These are phyloP conservation scores for Toxotes jaculatrix DNA, from an alignment of 2,113 vertebrate species.

Conservation along the genomic window DNA sequence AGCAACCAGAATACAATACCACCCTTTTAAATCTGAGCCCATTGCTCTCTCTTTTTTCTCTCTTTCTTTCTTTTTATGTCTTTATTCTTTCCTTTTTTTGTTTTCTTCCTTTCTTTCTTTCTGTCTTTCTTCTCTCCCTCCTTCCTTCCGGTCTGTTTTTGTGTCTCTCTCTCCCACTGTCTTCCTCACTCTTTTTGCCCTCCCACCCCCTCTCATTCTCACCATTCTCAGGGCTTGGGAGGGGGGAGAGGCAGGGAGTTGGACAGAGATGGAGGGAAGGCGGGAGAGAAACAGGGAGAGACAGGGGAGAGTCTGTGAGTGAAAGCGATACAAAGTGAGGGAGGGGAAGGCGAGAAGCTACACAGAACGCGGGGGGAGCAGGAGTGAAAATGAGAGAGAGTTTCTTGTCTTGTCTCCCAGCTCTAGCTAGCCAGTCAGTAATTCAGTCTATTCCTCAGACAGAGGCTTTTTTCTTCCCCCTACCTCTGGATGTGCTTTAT, in stretches of 20 bases:
- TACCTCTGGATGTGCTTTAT: slow-evolving; percentile 75
- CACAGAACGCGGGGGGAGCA: slow-evolving; percentile 52
- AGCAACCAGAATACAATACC: slow-evolving; percentile 82
- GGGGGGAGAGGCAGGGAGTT: slow-evolving; percentile 53
- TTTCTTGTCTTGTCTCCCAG: slow-evolving; percentile 78
- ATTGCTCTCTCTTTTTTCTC: slow-evolving; percentile 28
- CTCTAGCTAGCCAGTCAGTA: slow-evolving; percentile 73
- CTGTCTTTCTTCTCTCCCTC: background rate
- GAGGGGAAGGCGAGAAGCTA: slow-evolving; percentile 67
- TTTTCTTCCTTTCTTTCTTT: slow-evolving; percentile 3
- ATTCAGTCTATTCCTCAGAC: slow-evolving; percentile 77
- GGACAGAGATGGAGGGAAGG: slow-evolving; percentile 68
- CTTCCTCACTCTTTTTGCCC: slow-evolving; percentile 54
- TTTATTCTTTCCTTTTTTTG: slow-evolving; percentile 4
- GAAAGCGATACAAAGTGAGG: slow-evolving; percentile 77
- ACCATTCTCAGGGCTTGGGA: slow-evolving; percentile 67
- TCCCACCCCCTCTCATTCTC: slow-evolving; percentile 69
- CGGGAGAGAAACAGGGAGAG: slow-evolving; percentile 51
- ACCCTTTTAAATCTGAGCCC: slow-evolving; percentile 74
- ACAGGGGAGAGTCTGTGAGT: slow-evolving; percentile 73
- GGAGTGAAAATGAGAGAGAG: slow-evolving; percentile 80
- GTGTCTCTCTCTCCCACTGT: slow-evolving; percentile 16
- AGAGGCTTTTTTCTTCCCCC: slow-evolving; percentile 68
- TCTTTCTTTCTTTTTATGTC: background rate
- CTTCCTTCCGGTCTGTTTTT: background rate